Evolutionary conservation across 2,888 invertebrate genomes (phyloP).

Genomic region (Ferrisia virgata): DNA sequence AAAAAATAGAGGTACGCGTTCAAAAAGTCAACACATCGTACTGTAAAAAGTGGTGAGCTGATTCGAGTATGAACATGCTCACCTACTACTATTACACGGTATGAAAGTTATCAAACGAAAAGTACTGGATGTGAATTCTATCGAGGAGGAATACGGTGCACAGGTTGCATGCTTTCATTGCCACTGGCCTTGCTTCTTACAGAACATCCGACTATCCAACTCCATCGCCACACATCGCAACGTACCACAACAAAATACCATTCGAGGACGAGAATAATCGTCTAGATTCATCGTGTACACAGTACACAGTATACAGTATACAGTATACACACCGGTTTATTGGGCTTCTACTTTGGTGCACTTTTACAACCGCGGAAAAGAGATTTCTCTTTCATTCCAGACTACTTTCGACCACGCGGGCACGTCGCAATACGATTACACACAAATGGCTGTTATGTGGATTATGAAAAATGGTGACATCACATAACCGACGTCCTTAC

Average conservation of each 20-base stretch:
- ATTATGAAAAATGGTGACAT: constrained; percentile 30
- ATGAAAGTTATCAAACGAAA: constrained; percentile 23
- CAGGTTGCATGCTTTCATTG: constrained; percentile 38
- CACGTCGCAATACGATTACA: constrained; percentile 19
- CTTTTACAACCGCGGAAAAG: constrained; percentile 44
- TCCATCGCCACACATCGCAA: constrained; percentile 23
- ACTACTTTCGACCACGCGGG: constrained; percentile 36
- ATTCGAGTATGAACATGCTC: neutral
- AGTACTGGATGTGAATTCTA: constrained; percentile 3
- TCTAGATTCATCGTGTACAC: constrained; percentile 10
- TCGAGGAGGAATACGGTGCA: neutral
- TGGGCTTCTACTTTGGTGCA: constrained; percentile 39
- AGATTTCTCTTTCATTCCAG: constrained; percentile 44
- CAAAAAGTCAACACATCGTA: neutral
- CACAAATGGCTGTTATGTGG: constrained; percentile 11
- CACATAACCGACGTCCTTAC: neutral
- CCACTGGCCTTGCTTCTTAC: constrained; percentile 41
- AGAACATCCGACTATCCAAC: constrained; percentile 23
- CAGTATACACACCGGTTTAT: constrained; percentile 33
- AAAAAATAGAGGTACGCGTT: neutral
- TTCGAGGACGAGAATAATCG: constrained; percentile 30
- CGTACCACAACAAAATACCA: constrained; percentile 29
- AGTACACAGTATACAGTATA: neutral
- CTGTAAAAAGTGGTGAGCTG: neutral
- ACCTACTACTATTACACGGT: constrained; percentile 2